Base-by-base conservation (phyloP, 2,888 invertebrate genomes). In the Aethes cnicana region DNA sequence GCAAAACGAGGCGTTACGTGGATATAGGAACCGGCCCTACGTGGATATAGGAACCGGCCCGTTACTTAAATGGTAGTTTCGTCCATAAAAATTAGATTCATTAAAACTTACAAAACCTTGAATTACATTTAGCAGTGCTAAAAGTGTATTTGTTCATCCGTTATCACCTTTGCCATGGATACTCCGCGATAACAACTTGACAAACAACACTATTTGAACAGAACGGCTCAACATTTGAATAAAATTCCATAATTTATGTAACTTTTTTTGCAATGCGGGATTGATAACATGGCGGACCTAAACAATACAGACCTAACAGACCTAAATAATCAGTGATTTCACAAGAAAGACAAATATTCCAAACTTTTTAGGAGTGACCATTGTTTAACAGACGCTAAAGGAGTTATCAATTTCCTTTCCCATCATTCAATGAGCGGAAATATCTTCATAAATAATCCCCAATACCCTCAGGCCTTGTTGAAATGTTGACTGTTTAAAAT, bases 121-220 rank as follows among this genome's bases (percentile, higher is more conserved):
- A 52, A 39, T 39, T 20, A n/a, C 25, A 18, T 37, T 36, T 43
- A 28, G 44, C 43, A 18, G 9, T 25, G 18, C 32, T 35, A 26
- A 33, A 25, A n/a, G n/a, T 36, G 30, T 37, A 50, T 44, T 52
- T 44, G 50, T 25, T 23, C 18, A 18, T 11, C 5, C 25, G 30
- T 52, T 52, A 52, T 52, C 52, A 43, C 18, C 42, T 49, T 33
- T 20, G 32, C 39, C 44, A 32, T 50, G 39, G 52, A 46, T 46
- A 44, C 41, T 5, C 21, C n/a, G 6, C 36, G 43, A 50, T 50
- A 50, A 50, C 23, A 17, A 36, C 17, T 28, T 23, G 26, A 39
- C 33, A 41, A 35, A 30, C 44, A 44, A 30, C 8, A 12, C 46
- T 44, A 32, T 16, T 43, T 20, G 30, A 52, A 52, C 46, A 25